Base-by-base conservation (phyloP, 2,888 invertebrate species). In the Chouioia cunea region DNA sequence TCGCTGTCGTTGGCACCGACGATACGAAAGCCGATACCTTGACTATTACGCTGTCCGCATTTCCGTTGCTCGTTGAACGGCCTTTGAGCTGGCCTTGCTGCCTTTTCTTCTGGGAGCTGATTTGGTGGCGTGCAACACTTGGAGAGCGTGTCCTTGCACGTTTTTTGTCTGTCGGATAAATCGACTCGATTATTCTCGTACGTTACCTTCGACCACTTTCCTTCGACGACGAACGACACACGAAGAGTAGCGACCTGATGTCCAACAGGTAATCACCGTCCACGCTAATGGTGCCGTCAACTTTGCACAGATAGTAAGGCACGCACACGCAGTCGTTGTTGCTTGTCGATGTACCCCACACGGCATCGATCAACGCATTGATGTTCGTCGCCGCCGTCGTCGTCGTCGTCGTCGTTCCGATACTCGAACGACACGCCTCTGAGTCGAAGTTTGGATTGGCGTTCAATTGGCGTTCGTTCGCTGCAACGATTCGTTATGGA, bases 191-290 rank as follows among this genome's bases (percentile, higher is more conserved):
- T n/a, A n/a, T n/a, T n/a, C n/a, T n/a, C n/a, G n/a, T n/a, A n/a
- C n/a, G 14, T 4, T 12, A 50, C 14, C 14, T 15, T n/a, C 10
- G 50, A 50, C 14, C 14, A 15, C 10, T 10, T 14, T 23, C 27
- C 14, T 1, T 10, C 15, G 27, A 23, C 14, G n/a, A 27, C 20
- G 15, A 22, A 15, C 23, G n/a, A 23, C 18, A 48, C 12, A 43
- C 27, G 6, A 27, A 27, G 27, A 27, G 6, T 27, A 27, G 6
- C 27, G 6, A 76, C 89, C 95, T 90, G 65, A 95, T 91, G 79
- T 96, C 94, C 62, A 96, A 91, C 44, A 93, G 85, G 10, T 92
- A 93, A 0, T 88, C 86, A 0, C 95, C 95, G 78, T 93, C 91
- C 0, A 88, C 90, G 65, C 91, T 91, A 16, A 95, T 89, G 0